Percentiles rank a stretch among this genome's conserved stretches.
Evolutionary conservation across 2,797 vertebrate genomes (phyloP).

Genomic region (Arnoldichthys spilopterus): DNA sequence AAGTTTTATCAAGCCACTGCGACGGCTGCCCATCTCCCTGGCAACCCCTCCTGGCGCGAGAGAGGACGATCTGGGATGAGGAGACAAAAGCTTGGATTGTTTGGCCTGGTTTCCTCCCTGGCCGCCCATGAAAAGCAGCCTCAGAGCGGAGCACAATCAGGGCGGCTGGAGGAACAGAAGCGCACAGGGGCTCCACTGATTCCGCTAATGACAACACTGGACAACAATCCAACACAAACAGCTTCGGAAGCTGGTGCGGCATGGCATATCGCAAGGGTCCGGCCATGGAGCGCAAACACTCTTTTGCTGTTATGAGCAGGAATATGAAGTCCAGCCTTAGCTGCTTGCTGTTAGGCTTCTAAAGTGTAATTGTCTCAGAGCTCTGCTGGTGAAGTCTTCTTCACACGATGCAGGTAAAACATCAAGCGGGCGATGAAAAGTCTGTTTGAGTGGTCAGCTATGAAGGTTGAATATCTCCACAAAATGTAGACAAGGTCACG

Average conservation of each 20-base stretch:
- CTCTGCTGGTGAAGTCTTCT: neutral
- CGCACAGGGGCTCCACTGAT: conserved; percentile 72
- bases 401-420: neutral
- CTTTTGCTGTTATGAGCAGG: conserved; percentile 20
- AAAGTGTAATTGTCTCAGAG: conserved; percentile 20
- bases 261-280: conserved; percentile 11
- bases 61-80: conserved; percentile 63
- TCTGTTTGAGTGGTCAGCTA: neutral
- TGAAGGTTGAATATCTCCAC: neutral
- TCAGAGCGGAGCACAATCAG: conserved; percentile 69
- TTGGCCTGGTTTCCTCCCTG: conserved; percentile 72
- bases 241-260: conserved; percentile 36
- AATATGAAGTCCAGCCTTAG: conserved; percentile 41
- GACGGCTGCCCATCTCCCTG: conserved; percentile 63
- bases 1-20: conserved; percentile 53
- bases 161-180: conserved; percentile 64
- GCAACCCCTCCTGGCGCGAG: conserved; percentile 65
- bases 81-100: conserved; percentile 77
- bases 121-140: conserved; percentile 74
- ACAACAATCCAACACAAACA: conserved; percentile 49
- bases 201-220: conserved; percentile 61
- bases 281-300: neutral
- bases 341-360: conserved; percentile 19
- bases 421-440: neutral
- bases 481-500: neutral